phyloP scores from a whole-genome alignment of 2,797 vertebrate species.

The Sebastes hubbsi region DNA sequence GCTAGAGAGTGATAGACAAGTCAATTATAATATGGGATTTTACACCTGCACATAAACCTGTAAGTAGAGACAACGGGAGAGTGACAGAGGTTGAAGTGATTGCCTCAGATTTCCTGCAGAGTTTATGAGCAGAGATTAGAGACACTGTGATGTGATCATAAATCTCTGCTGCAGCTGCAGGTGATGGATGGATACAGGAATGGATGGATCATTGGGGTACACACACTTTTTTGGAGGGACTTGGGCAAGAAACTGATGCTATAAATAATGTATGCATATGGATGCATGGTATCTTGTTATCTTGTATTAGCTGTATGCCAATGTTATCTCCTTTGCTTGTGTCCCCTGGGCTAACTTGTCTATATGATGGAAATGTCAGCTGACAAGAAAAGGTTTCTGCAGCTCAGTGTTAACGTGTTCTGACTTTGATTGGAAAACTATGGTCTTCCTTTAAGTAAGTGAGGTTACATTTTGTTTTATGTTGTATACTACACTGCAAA shows the following conservation, averaged over 20 bases:
- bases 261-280: conserved; percentile 33
- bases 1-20: conserved; percentile 1
- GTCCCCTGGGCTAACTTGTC: background rate
- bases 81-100: conserved; percentile 47
- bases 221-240: background rate
- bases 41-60: conserved; percentile 48
- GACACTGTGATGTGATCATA: conserved; percentile 32
- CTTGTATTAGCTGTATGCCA: conserved; percentile 2
- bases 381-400: conserved; percentile 13
- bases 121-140: conserved; percentile 60
- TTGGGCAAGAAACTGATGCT: conserved; percentile 2
- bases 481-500: background rate
- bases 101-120: conserved; percentile 40
- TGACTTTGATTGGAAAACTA: background rate
- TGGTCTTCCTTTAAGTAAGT: background rate
- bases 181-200: conserved; percentile 45
- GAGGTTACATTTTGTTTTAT: background rate
- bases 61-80: conserved; percentile 41
- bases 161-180: conserved; percentile 34
- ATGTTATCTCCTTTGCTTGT: background rate
- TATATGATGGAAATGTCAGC: conserved; percentile 25
- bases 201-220: background rate
- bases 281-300: conserved; percentile 26
- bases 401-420: background rate
- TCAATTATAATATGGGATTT: conserved; percentile 32